Base-by-base conservation (phyloP, 2,113 vertebrate genomes). In the Kryptolebias marmoratus region DNA sequence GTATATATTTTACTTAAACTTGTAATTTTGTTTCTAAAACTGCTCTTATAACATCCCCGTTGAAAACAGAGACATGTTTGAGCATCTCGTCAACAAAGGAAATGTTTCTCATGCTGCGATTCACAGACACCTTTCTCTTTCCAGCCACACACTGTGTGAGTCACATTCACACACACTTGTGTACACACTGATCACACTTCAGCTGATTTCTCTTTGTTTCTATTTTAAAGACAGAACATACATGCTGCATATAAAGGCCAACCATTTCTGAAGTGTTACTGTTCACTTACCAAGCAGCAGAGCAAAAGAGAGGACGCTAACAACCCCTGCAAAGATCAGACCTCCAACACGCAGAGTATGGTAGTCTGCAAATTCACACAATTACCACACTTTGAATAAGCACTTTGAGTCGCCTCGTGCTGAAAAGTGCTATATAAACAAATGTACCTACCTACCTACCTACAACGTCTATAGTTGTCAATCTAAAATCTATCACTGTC, bases 251-350 rank as follows among this genome's bases (percentile, higher is more conserved):
- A 2, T 1, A 48, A 13, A 48, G 3, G 47, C 12, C 3, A 13
- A 13, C 12, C 47, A 14, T 48, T 48, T 15, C 2, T 48, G 13
- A 14, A 57, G 27, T 49, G 14, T 14, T n/a, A 58, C 4, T 71
- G 45, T 30, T 47, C n/a, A 90, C 89, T 79, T 77, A 94, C 94
- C 92, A 60, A 85, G 68, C 77, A 95, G 71, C 52, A 95, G 71
- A 15, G 94, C 0, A 64, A 95, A 0, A 4, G 93, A 92, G 11
- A 95, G 79, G 27, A 94, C 49, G 11, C 91, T 88, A 32, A 95
- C 18, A 56, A 93, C 0, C 6, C 86, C 93, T 0, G 91, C 90
- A 12, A 95, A 82, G 31, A 68, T 39, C 78, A 95, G 89, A 54
- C 94, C 94, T 49, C 81, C 89, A 28, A 92, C 36, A 27, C 92